Percentiles rank a stretch among this genome's conserved stretches.
Evolutionary conservation across 2,797 vertebrate genomes (phyloP).

Genomic region (Amblyraja radiata): DNA sequence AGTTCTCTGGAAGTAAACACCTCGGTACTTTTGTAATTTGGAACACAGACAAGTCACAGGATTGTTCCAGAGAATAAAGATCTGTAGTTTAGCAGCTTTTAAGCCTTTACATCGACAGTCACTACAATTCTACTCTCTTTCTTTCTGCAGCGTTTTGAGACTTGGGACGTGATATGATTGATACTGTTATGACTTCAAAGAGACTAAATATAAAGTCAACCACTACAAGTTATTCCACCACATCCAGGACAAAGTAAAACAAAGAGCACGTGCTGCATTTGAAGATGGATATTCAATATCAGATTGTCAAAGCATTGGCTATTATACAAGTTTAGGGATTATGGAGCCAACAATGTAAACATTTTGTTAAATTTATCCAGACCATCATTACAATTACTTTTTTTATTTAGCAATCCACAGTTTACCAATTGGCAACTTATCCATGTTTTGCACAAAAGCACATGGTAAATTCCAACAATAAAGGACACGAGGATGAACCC

Average conservation of each 20-base stretch:
- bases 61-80: not conserved
- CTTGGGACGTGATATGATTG: not conserved
- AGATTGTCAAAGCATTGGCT: not conserved
- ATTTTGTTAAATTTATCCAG: too few species aligned
- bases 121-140: not conserved
- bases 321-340: not conserved
- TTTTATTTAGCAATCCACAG: too few species aligned
- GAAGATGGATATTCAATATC: not conserved
- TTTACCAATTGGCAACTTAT: too few species aligned
- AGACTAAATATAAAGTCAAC: not conserved
- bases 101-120: not conserved
- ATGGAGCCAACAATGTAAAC: too few species aligned
- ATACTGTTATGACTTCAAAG: not conserved
- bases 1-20: conserved; percentile 8
- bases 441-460: too few species aligned
- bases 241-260: not conserved
- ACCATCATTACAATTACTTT: too few species aligned
- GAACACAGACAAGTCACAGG: conserved; percentile 1
- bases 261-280: not conserved
- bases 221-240: not conserved
- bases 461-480: too few species aligned
- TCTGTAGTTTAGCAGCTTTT: not conserved
- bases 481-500: too few species aligned
- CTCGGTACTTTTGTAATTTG: conserved; percentile 10
- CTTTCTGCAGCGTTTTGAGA: not conserved